Conservation (phyloP, 1,140 invertebrate genomes). For the Trichomalopsis sarcophagae region DNA sequence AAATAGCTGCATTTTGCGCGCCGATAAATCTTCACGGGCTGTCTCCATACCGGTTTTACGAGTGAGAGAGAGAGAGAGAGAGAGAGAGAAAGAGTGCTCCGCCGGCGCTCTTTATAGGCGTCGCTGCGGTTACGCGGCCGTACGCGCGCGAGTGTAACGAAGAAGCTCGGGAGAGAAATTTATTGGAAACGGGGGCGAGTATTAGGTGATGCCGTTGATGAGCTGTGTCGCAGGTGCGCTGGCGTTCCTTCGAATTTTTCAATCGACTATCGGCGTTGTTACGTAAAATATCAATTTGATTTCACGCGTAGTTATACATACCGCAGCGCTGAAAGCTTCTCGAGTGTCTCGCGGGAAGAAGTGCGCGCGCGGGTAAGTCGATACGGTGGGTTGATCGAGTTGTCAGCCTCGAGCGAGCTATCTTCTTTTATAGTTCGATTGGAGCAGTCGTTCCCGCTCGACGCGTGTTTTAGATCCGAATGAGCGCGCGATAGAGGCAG, state of each 20-base stretch:
- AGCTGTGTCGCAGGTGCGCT: background rate
- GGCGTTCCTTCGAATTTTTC: too few species aligned
- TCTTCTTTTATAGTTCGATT: conserved; percentile 1
- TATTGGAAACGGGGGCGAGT: background rate
- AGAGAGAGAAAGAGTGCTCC: background rate
- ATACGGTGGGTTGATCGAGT: background rate
- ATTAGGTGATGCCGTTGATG: background rate
- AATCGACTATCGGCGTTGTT: background rate
- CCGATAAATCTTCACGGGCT: conserved; percentile 59
- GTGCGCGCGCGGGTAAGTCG: background rate
- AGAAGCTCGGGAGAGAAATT: conserved; percentile 10
- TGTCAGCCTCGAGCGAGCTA: background rate
- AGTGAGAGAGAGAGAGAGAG: conserved; percentile 33
- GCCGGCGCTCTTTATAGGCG: conserved; percentile 56
- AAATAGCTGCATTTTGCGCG: conserved; percentile 54
- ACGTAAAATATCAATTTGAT: background rate
- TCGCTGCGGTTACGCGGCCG: conserved; percentile 25
- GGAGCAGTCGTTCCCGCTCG: too few species aligned
- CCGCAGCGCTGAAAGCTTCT: background rate
- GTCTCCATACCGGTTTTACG: conserved; percentile 60
- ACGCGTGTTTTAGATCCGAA: too few species aligned
- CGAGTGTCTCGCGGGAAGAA: background rate
- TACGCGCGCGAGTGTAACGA: background rate
- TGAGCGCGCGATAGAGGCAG: too few species aligned
- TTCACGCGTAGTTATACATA: background rate